Percentiles rank a stretch among this genome's conserved stretches.
phyloP scores from a whole-genome alignment of 2,113 vertebrate genomes.

The Phocoena phocoena region DNA sequence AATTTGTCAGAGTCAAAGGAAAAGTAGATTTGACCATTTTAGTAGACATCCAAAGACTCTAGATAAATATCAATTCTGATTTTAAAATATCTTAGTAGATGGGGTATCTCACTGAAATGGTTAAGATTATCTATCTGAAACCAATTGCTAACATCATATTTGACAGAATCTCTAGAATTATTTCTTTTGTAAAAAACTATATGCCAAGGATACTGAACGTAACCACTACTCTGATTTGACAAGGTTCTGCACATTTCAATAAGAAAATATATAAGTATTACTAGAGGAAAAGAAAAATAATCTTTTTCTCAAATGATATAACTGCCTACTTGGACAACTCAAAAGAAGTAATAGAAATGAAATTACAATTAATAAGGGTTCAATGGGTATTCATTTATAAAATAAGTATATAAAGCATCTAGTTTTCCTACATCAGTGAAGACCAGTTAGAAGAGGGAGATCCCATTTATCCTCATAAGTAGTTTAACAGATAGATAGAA shows the following conservation, averaged over 20 bases:
- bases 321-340: background rate
- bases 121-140: background rate
- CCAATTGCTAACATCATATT: background rate
- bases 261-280: background rate
- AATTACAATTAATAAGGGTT: background rate
- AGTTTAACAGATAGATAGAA: background rate
- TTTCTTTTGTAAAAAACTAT: background rate
- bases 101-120: background rate
- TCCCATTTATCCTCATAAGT: background rate
- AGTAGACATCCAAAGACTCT: background rate
- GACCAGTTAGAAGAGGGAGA: background rate
- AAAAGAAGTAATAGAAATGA: conserved; percentile 5
- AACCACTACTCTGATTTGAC: background rate
- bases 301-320: background rate
- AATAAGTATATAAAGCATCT: background rate
- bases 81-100: conserved; percentile 1
- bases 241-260: background rate
- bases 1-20: background rate
- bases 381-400: background rate
- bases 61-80: background rate
- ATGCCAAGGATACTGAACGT: background rate
- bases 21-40: background rate
- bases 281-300: background rate
- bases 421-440: background rate
- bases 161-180: background rate